Evolutionary conservation across 1,140 invertebrate genomes (phyloP), one percentile per base, ranked within the genome.

Genomic region (Psilanteris sp.): DNA sequence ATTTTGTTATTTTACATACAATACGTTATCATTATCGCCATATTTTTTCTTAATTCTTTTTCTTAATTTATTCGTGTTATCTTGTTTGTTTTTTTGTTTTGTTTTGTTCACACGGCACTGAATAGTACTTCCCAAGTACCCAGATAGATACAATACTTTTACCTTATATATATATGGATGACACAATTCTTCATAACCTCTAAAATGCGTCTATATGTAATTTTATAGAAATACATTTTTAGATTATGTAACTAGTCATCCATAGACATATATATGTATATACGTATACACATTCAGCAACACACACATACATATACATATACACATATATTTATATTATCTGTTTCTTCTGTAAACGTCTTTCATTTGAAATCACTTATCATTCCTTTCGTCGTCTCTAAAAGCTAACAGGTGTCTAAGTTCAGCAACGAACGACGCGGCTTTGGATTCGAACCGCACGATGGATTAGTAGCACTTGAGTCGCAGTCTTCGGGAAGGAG

Each of bases 111-210:
- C 36, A 54, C 57, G 68, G 55, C 48, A 71, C 48, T 55, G 57
- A 55, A 37, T 62, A 55, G 79, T 71, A 78, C 77, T 61, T 66
- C 46, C 67, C 61, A 70, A 78, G 73, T 83, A 81, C 79, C 79
- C 78, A 83, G 76, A 77, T 77, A 86, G 68, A 80, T 78, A n/a
- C 79, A 61, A 87, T 85, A 84, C 80, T 81, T 85, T 83, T 85
- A 84, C 82, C 81, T 83, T 84, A 84, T 81, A 80, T 5, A 20
- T 20, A 3, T 20, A 3, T 20, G 18, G n/a, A n/a, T n/a, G n/a
- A n/a, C n/a, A n/a, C n/a, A n/a, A n/a, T n/a, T n/a, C n/a, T n/a
- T n/a, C n/a, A n/a, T n/a, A n/a, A n/a, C n/a, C n/a, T n/a, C n/a
- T n/a, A n/a, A n/a, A n/a, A n/a, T n/a, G n/a, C n/a, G n/a, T n/a